phyloP scores from a whole-genome alignment of 2,888 invertebrate species.

The Tinea trinotella region DNA sequence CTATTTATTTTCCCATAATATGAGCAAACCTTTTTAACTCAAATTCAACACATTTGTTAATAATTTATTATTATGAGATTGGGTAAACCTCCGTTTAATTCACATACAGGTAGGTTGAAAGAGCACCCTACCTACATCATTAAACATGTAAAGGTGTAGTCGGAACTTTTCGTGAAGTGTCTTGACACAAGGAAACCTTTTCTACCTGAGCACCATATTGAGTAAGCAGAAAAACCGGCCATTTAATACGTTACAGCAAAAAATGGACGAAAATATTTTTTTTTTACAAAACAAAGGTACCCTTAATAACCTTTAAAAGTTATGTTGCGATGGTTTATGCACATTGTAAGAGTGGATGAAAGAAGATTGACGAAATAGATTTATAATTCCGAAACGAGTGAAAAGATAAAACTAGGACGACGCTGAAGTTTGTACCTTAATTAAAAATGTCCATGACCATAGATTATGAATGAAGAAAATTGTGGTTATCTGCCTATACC shows the following conservation, averaged over 20 bases:
- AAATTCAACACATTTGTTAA: not conserved
- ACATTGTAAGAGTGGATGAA: too few relatives aligned
- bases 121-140: conserved; percentile 5
- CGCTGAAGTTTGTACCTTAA: too few relatives aligned
- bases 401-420: too few relatives aligned
- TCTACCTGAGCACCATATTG: conserved; percentile 7
- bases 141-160: conserved; percentile 14
- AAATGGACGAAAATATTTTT: not conserved
- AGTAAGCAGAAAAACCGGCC: not conserved
- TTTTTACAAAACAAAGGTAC: too few relatives aligned
- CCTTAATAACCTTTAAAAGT: too few relatives aligned
- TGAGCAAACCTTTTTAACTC: not conserved
- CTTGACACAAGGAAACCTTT: conserved; percentile 12
- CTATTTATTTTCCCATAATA: too few relatives aligned
- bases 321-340: too few relatives aligned
- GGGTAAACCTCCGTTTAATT: not conserved
- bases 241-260: not conserved
- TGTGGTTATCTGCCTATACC: too few relatives aligned
- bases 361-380: too few relatives aligned
- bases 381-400: too few relatives aligned
- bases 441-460: too few relatives aligned
- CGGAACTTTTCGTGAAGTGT: conserved; percentile 8
- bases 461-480: too few relatives aligned
- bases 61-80: conserved; percentile 4
- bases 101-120: not conserved